Evolutionary conservation across 2,888 invertebrate genomes (phyloP).

Genomic region (Stictocephala bisonia): DNA sequence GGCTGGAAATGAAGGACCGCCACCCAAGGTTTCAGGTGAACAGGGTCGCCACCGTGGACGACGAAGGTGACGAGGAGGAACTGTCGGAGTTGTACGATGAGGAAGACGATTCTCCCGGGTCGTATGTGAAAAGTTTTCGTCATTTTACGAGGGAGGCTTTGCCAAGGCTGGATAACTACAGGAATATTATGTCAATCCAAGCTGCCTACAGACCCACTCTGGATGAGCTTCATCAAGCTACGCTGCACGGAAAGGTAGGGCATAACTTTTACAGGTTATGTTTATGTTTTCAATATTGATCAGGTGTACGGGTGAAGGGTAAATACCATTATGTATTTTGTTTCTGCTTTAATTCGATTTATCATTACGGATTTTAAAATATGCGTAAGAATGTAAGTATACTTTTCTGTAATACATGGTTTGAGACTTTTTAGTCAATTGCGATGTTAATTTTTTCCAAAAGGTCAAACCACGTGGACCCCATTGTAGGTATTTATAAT

Average conservation of each 20-base stretch:
- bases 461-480: no score
- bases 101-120: slow-evolving; percentile 71
- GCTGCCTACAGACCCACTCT: slow-evolving; percentile 88
- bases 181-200: slow-evolving; percentile 90
- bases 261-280: no score
- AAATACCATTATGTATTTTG: no score
- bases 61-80: slow-evolving; percentile 41
- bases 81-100: slow-evolving; percentile 64
- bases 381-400: no score
- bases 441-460: no score
- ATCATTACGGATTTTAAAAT: no score
- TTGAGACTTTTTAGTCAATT: no score
- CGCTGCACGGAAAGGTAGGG: slow-evolving; percentile 83
- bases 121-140: slow-evolving; percentile 83
- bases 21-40: slow-evolving; percentile 45
- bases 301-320: no score
- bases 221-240: slow-evolving; percentile 91
- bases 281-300: no score
- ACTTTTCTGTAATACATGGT: no score
- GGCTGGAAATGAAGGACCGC: slow-evolving; percentile 43
- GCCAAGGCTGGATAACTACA: slow-evolving; percentile 88
- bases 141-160: slow-evolving; percentile 89
- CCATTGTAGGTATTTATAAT: no score
- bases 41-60: slow-evolving; percentile 34
- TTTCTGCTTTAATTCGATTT: no score